A percentile compares a stretch with the other conserved stretches of the same genome.
Conservation (phyloP, 1,140 invertebrate genomes). For the Mercenaria mercenaria region DNA sequence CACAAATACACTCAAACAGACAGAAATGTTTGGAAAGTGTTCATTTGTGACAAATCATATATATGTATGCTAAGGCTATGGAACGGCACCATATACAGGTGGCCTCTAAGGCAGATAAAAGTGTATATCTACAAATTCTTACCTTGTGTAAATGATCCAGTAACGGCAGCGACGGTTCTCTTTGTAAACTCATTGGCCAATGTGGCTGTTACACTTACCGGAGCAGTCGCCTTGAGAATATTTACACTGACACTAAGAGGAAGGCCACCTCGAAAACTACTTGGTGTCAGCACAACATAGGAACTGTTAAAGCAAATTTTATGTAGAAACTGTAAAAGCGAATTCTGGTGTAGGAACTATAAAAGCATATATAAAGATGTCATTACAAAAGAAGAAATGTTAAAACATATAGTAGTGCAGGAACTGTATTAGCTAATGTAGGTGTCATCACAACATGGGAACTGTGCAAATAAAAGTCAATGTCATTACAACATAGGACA, state of each 20-base stretch:
- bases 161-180: constrained; percentile 21
- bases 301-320: constrained; percentile 67
- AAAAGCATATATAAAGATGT: background rate
- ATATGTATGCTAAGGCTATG: too few species aligned
- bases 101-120: too few species aligned
- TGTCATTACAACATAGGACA: too few species aligned
- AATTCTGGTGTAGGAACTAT: background rate
- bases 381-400: background rate
- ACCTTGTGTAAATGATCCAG: constrained; percentile 68
- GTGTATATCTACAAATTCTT: too few species aligned
- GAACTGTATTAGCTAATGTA: too few species aligned
- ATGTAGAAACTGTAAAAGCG: background rate
- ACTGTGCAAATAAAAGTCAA: too few species aligned
- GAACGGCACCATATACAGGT: too few species aligned
- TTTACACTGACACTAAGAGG: constrained; percentile 79
- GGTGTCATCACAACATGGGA: too few species aligned
- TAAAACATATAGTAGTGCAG: background rate
- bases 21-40: too few species aligned
- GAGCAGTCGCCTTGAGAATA: constrained; percentile 73
- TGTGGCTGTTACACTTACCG: constrained; percentile 71
- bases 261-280: constrained; percentile 74
- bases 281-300: constrained; percentile 77
- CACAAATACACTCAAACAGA: too few species aligned
- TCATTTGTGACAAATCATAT: too few species aligned
- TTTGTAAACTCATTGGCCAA: constrained; percentile 58